Evolutionary conservation across 2,113 vertebrate species (phyloP).

Genomic region (Eurypyga helias): DNA sequence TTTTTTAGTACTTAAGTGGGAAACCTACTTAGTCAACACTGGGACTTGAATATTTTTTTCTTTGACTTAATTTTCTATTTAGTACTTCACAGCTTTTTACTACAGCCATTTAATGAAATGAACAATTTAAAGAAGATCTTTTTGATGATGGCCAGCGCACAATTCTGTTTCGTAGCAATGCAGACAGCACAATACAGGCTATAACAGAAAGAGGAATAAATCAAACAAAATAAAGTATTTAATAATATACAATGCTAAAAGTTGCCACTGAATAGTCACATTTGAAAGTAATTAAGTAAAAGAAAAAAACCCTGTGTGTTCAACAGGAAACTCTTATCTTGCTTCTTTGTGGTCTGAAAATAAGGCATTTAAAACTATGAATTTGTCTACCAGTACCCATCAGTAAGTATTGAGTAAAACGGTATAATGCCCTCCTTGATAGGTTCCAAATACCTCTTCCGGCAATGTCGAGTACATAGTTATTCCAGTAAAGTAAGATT

Average conservation of each 20-base stretch:
- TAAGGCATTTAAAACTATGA: background rate
- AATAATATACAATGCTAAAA: background rate
- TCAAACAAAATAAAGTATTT: background rate
- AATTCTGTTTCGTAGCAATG: background rate
- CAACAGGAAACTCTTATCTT: background rate
- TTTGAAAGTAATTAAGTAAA: background rate
- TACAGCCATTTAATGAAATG: background rate
- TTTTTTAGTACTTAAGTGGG: background rate
- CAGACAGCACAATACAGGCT: background rate
- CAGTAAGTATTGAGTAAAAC: background rate
- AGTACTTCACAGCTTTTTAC: background rate
- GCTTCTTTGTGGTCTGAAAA: background rate
- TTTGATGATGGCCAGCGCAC: background rate
- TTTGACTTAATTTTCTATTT: background rate
- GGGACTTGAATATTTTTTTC: background rate
- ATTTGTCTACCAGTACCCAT: background rate
- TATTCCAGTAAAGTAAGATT: background rate
- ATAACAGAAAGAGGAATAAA: background rate
- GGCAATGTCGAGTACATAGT: background rate
- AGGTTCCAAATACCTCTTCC: background rate
- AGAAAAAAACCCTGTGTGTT: background rate
- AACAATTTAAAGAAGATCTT: background rate
- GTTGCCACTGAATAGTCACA: background rate
- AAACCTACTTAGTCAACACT: background rate
- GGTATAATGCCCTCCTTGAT: background rate